Conservation (phyloP, 1,140 invertebrate species). For the Nasonia longicornis region DNA sequence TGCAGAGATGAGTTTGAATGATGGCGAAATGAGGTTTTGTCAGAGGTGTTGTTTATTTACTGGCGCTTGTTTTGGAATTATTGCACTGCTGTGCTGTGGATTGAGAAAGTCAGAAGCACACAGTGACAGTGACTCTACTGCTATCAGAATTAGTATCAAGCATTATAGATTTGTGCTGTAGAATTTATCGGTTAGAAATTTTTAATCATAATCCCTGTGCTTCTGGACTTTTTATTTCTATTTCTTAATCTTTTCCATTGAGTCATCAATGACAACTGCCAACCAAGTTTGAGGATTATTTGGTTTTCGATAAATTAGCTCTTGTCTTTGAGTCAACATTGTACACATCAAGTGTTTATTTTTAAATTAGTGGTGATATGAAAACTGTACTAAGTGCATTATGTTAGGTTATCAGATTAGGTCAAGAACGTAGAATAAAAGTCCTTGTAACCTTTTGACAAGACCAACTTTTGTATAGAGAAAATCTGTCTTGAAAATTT, state of each 20-base stretch:
- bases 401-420: constrained; percentile 21
- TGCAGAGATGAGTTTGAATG: background rate
- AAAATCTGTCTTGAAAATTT: background rate
- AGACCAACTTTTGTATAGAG: background rate
- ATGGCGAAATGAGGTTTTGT: background rate
- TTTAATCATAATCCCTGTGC: background rate
- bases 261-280: background rate
- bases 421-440: constrained; percentile 4
- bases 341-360: background rate
- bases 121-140: too few relatives aligned
- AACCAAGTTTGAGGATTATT: background rate
- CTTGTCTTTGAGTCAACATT: background rate
- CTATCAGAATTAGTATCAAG: background rate
- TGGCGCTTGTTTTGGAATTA: background rate
- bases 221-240: background rate
- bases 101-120: too few relatives aligned
- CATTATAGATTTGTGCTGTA: background rate
- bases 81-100: background rate
- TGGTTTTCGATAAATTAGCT: background rate
- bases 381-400: background rate
- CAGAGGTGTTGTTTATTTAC: background rate
- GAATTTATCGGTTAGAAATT: background rate
- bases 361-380: background rate
- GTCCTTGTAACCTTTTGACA: constrained; percentile 18
- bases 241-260: too few relatives aligned